These are phyloP conservation scores for Dallia pectoralis DNA, from an alignment of 2,797 vertebrate genomes.

Conservation along the genomic window DNA sequence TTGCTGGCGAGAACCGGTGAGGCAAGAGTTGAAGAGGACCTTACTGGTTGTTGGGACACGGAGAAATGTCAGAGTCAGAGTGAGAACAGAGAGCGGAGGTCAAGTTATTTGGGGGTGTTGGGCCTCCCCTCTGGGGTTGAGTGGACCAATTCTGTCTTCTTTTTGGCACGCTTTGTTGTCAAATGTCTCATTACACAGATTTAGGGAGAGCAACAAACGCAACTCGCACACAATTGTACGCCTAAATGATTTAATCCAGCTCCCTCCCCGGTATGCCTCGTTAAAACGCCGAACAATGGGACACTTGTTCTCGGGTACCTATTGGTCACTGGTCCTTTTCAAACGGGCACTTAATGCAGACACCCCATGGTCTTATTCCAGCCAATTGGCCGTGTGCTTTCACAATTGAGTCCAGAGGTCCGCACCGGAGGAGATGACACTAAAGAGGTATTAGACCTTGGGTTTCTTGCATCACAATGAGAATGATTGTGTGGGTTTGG, in stretches of 20 bases:
- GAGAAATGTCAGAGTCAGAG: neutral
- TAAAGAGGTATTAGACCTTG: neutral
- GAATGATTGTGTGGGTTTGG: neutral
- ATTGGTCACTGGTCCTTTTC: conserved; percentile 36
- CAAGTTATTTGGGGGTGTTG: conserved; percentile 52
- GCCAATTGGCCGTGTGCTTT: conserved; percentile 22
- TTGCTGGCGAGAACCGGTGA: neutral
- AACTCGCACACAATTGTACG: conserved; percentile 14
- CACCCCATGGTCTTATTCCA: conserved; percentile 25
- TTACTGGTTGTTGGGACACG: neutral
- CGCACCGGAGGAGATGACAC: neutral
- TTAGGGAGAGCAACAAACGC: conserved; percentile 41
- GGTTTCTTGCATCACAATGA: neutral
- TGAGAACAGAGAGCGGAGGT: conserved; percentile 10
- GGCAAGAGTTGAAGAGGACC: too few relatives aligned
- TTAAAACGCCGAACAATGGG: conserved; percentile 47
- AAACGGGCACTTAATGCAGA: conserved; percentile 35
- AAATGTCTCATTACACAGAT: conserved; percentile 59
- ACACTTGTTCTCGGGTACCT: conserved; percentile 49
- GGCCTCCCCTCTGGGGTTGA: conserved; percentile 16
- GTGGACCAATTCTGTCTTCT: neutral
- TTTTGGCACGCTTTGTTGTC: neutral
- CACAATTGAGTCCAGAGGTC: neutral
- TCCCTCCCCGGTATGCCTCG: conserved; percentile 42
- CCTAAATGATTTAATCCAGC: conserved; percentile 24